Percentiles rank a stretch among this genome's conserved stretches.
These are phyloP conservation scores for Polymixis flavicincta DNA, from an alignment of 2,888 invertebrate genomes.

Conservation along the genomic window DNA sequence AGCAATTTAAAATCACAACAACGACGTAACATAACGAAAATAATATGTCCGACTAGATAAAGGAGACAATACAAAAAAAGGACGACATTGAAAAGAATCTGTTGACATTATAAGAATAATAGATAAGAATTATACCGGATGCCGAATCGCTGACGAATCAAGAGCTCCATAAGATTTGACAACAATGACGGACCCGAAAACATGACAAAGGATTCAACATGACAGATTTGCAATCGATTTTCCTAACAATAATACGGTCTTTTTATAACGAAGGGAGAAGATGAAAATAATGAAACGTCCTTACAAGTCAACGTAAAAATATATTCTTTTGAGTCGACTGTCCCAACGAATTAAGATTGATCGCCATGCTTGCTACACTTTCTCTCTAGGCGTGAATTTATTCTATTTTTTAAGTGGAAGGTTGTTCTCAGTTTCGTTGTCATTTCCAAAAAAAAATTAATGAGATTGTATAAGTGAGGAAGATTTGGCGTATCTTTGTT, in stretches of 20 bases:
- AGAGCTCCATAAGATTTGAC: constrained; percentile 32
- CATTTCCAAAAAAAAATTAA: constrained; percentile 59
- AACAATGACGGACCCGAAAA: constrained; percentile 51
- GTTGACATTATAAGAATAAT: constrained; percentile 29
- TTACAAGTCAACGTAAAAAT: constrained; percentile 74
- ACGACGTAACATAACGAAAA: not conserved
- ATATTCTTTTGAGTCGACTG: constrained; percentile 80
- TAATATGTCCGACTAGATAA: constrained; percentile 1
- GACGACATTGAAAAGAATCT: constrained; percentile 16
- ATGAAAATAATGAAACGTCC: constrained; percentile 75
- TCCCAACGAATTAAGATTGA: constrained; percentile 83
- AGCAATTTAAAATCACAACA: not conserved
- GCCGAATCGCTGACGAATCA: constrained; percentile 36
- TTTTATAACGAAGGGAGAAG: constrained; percentile 52
- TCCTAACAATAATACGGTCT: constrained; percentile 44
- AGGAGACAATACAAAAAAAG: not conserved
- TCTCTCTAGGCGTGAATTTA: constrained; percentile 66
- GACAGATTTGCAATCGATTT: constrained; percentile 61
- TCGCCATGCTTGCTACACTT: constrained; percentile 71
- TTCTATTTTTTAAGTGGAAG: constrained; percentile 68
- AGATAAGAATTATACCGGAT: constrained; percentile 30
- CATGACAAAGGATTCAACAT: constrained; percentile 49
- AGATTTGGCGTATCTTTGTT: constrained; percentile 59
- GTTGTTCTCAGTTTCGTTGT: constrained; percentile 53
- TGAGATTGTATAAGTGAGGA: constrained; percentile 61